A percentile compares a stretch with the other conserved stretches of the same genome.
These are phyloP conservation scores for Cantharis nigra DNA, from an alignment of 2,888 invertebrate genomes.

Conservation along the genomic window DNA sequence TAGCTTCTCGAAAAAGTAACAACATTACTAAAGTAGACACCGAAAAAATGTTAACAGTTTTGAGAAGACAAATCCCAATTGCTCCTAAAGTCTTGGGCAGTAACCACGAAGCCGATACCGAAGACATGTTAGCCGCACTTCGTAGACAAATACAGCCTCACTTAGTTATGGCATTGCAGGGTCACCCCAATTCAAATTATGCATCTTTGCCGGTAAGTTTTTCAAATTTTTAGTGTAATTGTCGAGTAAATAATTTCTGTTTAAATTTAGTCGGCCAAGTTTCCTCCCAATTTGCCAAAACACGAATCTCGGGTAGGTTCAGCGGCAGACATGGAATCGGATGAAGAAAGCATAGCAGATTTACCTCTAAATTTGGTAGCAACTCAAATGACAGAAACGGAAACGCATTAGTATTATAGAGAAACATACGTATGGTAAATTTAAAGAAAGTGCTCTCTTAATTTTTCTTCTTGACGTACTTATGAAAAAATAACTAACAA, in stretches of 20 bases:
- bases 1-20: conserved; percentile 9
- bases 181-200: conserved; percentile 56
- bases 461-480: conserved; percentile 13
- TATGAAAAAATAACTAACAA: conserved; percentile 30
- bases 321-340: conserved; percentile 51
- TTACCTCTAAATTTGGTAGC: conserved; percentile 73
- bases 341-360: conserved; percentile 62
- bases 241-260: neutral
- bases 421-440: conserved; percentile 9
- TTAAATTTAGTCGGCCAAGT: conserved; percentile 28
- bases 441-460: conserved; percentile 22
- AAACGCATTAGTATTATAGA: conserved; percentile 45
- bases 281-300: conserved; percentile 49
- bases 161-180: conserved; percentile 66
- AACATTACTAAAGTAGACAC: conserved; percentile 44
- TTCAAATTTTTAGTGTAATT: neutral
- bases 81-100: conserved; percentile 23
- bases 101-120: conserved; percentile 48
- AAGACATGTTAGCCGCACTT: conserved; percentile 71
- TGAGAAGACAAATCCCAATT: conserved; percentile 23
- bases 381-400: conserved; percentile 68
- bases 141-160: conserved; percentile 74
- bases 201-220: conserved; percentile 34
- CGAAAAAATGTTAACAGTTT: conserved; percentile 57
- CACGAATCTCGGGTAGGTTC: conserved; percentile 46